These are phyloP conservation scores for Macrosiphum euphorbiae DNA, from an alignment of 2,888 invertebrate genomes.

Conservation along the genomic window DNA sequence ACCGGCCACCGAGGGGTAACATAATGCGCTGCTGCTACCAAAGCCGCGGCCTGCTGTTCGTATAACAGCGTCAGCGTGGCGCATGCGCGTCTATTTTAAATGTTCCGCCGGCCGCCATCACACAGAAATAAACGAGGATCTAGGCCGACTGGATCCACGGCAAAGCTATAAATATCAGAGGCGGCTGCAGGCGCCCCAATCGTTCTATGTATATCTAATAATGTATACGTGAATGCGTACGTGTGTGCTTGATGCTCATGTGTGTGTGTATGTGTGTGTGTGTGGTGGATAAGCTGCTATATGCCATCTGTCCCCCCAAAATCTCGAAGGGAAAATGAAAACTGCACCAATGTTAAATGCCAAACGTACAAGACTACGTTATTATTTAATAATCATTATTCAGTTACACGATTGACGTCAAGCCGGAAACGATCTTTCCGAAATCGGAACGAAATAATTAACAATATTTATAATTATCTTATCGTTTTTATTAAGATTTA, in stretches of 20 bases:
- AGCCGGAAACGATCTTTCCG: neutral
- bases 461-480: neutral
- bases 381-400: neutral
- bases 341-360: neutral
- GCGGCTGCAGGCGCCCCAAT: conserved; percentile 56
- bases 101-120: conserved; percentile 35
- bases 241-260: neutral
- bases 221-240: neutral
- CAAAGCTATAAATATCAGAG: conserved; percentile 57
- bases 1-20: conserved; percentile 61
- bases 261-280: neutral
- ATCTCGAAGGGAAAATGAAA: neutral
- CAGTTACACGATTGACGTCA: neutral
- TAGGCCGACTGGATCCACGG: conserved; percentile 60
- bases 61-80: neutral
- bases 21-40: conserved; percentile 52
- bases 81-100: conserved; percentile 63
- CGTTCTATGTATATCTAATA: neutral
- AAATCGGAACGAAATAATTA: neutral
- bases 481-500: neutral
- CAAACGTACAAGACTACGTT: neutral
- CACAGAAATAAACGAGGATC: conserved; percentile 61
- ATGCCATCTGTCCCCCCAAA: conserved; percentile 50
- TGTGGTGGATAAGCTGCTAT: neutral
- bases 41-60: conserved; percentile 19